phyloP scores from a whole-genome alignment of 2,888 invertebrate genomes.

The Biston betularia region DNA sequence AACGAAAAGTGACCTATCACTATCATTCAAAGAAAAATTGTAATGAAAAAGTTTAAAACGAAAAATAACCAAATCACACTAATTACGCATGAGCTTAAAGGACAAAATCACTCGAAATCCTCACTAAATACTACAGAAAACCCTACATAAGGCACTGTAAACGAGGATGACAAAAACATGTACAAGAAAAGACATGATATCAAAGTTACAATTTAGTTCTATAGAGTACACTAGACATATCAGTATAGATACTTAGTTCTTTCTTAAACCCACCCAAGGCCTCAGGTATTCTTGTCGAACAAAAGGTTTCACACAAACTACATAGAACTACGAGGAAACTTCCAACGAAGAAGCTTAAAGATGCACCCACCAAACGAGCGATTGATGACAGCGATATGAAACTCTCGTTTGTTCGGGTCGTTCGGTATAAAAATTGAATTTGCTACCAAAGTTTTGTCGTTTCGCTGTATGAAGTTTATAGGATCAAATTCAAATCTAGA shows the following conservation, averaged over 20 bases:
- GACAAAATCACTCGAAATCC: too few relatives aligned
- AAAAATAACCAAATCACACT: too few relatives aligned
- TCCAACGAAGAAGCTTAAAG: constrained; percentile 49
- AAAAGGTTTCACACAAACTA: constrained; percentile 65
- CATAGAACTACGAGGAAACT: constrained; percentile 39
- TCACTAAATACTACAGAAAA: too few relatives aligned
- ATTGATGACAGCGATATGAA: constrained; percentile 39
- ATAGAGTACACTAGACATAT: constrained; percentile 22
- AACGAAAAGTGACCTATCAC: too few relatives aligned
- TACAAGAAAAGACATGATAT: not conserved
- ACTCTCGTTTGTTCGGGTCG: constrained; percentile 30
- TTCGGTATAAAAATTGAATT: constrained; percentile 31
- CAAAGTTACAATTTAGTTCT: not conserved
- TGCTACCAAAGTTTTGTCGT: constrained; percentile 25
- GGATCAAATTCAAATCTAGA: constrained; percentile 21
- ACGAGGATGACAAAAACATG: not conserved
- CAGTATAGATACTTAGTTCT: constrained; percentile 29
- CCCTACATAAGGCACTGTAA: too few relatives aligned
- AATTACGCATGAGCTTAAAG: too few relatives aligned
- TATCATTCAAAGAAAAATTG: too few relatives aligned
- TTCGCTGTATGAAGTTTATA: constrained; percentile 16
- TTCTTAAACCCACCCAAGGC: constrained; percentile 49
- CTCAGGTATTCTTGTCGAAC: constrained; percentile 66
- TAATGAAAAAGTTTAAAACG: too few relatives aligned
- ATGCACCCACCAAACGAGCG: constrained; percentile 55